phyloP scores from a whole-genome alignment of 1,140 invertebrate species.

The Lutraria rhynchaena region DNA sequence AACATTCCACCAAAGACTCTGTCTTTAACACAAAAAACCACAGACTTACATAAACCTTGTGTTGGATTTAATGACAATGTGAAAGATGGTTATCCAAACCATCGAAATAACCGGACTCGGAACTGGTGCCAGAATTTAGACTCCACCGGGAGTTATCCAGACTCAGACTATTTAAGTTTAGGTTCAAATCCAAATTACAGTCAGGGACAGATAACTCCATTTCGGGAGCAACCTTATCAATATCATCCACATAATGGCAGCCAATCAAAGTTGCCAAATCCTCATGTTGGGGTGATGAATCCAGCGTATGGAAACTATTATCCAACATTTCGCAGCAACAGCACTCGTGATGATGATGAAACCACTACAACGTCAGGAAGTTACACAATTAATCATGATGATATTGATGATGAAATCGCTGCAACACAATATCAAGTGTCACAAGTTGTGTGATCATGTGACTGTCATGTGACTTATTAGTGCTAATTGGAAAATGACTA shows the following conservation, averaged over 20 bases:
- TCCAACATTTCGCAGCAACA: conserved; percentile 43
- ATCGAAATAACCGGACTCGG: conserved; percentile 8
- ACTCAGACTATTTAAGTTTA: conserved; percentile 43
- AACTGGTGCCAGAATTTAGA: conserved; percentile 44
- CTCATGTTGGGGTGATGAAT: conserved; percentile 12
- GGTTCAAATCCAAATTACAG: conserved; percentile 44
- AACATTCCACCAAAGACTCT: conserved; percentile 32
- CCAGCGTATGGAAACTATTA: conserved; percentile 34
- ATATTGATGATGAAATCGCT: conserved; percentile 48
- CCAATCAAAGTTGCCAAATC: conserved; percentile 6
- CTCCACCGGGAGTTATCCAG: conserved; percentile 44
- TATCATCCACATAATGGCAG: conserved; percentile 34
- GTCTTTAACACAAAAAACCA: conserved; percentile 10
- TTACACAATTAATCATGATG: conserved; percentile 58
- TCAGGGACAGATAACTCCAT: conserved; percentile 9
- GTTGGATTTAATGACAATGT: conserved; percentile 44
- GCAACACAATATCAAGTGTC: conserved; percentile 26
- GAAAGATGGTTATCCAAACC: background rate
- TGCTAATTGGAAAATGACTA: background rate
- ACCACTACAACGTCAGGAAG: conserved; percentile 56
- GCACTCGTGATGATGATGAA: conserved; percentile 57
- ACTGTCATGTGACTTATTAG: conserved; percentile 1
- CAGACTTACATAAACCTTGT: conserved; percentile 25
- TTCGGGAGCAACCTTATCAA: background rate
- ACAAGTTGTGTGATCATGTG: conserved; percentile 38